Conservation (phyloP, 2,888 invertebrate species). For the Drosophila differens region DNA sequence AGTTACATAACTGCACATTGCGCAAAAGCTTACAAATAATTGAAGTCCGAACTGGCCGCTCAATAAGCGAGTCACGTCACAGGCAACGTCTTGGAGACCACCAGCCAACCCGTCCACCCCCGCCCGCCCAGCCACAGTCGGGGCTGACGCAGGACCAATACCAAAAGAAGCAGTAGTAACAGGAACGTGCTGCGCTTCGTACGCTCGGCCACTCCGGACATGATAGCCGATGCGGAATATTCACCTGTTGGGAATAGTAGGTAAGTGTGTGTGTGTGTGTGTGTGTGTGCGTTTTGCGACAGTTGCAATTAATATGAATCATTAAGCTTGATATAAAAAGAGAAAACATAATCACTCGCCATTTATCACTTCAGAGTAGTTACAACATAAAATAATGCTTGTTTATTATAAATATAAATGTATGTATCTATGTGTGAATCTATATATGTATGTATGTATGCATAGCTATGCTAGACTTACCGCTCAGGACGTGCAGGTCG, state of each 20-base stretch:
- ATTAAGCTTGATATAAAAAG: slow-evolving; percentile 68
- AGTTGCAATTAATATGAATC: slow-evolving; percentile 79
- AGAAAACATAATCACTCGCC: slow-evolving; percentile 39
- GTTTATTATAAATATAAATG: background rate
- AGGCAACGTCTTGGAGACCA: slow-evolving; percentile 79
- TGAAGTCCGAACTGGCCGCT: slow-evolving; percentile 66
- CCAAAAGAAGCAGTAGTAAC: slow-evolving; percentile 41
- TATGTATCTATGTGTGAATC: background rate
- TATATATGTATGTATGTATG: background rate
- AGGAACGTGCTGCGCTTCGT: slow-evolving; percentile 55
- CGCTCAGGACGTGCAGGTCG: slow-evolving; percentile 95
- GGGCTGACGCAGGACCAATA: slow-evolving; percentile 3
- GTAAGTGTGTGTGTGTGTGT: slow-evolving; percentile 6
- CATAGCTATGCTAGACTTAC: slow-evolving; percentile 86
- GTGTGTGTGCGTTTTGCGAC: slow-evolving; percentile 42
- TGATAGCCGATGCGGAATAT: slow-evolving; percentile 85
- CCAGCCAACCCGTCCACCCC: slow-evolving; percentile 31
- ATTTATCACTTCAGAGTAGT: slow-evolving; percentile 21
- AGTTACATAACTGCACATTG: slow-evolving; percentile 77
- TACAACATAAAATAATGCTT: slow-evolving; percentile 3
- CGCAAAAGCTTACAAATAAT: slow-evolving; percentile 79
- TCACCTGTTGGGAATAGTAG: slow-evolving; percentile 80
- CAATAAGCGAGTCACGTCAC: slow-evolving; percentile 75
- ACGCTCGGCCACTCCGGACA: slow-evolving; percentile 77
- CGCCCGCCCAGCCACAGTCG: slow-evolving; percentile 6